Evolutionary conservation across 2,888 invertebrate species (phyloP), one percentile per base, ranked within the genome.

Genomic region (Drosophila pseudotalamancana): DNA sequence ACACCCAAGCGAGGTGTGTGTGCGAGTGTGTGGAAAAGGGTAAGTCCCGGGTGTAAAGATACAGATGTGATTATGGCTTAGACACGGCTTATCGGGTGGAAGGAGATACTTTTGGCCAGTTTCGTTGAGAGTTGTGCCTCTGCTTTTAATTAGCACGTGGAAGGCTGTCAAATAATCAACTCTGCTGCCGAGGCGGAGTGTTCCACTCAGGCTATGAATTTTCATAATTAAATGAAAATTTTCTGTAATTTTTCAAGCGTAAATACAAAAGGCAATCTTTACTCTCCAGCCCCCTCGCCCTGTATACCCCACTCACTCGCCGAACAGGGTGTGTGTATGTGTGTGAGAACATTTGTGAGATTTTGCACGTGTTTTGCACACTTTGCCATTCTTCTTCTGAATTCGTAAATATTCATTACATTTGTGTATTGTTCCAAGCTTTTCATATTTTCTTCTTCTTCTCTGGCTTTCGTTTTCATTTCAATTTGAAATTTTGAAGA

Each of bases 201-300:
- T 61, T 50, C 31, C 27, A 27, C 27, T 56, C 34, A 14, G 48
- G 54, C 68, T 40, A 61, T 50, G 66, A 59, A 65, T 69, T 79
- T 69, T 81, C 77, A 83, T 83, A 86, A 86, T 83, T 83, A 84
- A 83, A 86, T 83, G 78, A 83, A 74, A 83, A 83, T 83, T 78
- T 81, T 76, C 67, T 60, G 62, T 59, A 78, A 70, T 74, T 77
- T 70, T 72, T 83, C 72, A 53, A 83, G 83, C 83, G 84, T 81
- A 57, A 86, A 80, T 76, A 72, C 76, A 50, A 68, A 68, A 76
- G 65, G 80, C 60, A 56, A 66, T 65, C 61, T 54, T 46, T 23
- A 11, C 32, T 31, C 19, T n/a, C 23, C 8, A n/a, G n/a, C 25
- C 18, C 21, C 12, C 18, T 27, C 45, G 0, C 12, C 16, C 18